Conservation (phyloP, 2,113 vertebrate genomes). For the Fukomys damarensis region DNA sequence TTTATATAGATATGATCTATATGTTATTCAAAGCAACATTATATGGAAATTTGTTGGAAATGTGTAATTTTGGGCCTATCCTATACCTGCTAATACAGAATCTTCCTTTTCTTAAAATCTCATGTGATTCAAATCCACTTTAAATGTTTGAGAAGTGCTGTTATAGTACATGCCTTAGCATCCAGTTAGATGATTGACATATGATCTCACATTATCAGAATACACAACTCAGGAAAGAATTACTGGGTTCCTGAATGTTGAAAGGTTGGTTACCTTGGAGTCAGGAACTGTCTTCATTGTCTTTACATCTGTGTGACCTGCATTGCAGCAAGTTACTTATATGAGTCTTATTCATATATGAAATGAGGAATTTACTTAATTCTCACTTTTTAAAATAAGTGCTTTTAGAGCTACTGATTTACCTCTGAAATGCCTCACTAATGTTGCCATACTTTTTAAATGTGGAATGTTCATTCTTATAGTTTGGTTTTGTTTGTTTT, state of each 20-base stretch:
- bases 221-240: not conserved
- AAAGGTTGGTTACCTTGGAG: not conserved
- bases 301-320: not conserved
- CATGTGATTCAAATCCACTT: not conserved
- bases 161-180: not conserved
- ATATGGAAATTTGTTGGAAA: not conserved
- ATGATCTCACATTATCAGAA: not conserved
- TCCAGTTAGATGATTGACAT: not conserved
- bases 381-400: constrained; percentile 11
- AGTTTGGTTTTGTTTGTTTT: not conserved
- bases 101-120: constrained; percentile 6
- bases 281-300: not conserved
- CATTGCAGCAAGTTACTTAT: not conserved
- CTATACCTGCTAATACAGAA: not conserved
- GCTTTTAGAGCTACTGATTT: not conserved
- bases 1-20: not conserved
- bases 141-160: not conserved
- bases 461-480: constrained; percentile 12
- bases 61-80: not conserved
- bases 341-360: not conserved
- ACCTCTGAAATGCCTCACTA: not conserved
- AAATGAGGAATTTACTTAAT: not conserved
- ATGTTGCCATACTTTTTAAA: not conserved
- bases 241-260: not conserved
- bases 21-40: not conserved